These are phyloP conservation scores for Myopa tessellatipennis DNA, from an alignment of 2,888 invertebrate species.

Conservation along the genomic window DNA sequence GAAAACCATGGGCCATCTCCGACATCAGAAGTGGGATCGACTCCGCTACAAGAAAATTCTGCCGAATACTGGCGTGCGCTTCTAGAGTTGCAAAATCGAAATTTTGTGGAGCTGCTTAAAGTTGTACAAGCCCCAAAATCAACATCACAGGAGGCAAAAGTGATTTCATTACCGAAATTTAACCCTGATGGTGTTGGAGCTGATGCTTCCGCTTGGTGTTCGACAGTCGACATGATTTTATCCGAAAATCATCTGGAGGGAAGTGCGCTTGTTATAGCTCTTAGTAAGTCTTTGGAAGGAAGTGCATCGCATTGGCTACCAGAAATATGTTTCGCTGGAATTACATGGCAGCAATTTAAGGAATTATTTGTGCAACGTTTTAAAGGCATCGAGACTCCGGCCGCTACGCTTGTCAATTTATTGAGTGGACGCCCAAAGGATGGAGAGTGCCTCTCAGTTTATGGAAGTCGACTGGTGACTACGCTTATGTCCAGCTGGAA, in stretches of 20 bases:
- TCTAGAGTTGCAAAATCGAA: background rate
- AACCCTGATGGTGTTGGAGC: constrained; percentile 27
- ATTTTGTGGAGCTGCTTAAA: too few relatives aligned
- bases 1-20: too few relatives aligned
- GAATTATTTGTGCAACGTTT: background rate
- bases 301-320: background rate
- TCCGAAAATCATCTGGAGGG: constrained; percentile 39
- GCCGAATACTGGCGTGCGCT: background rate
- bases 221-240: constrained; percentile 40
- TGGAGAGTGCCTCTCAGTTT: too few relatives aligned
- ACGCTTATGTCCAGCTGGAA: too few relatives aligned
- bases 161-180: constrained; percentile 10
- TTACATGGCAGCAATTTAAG: background rate
- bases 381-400: too few relatives aligned
- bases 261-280: constrained; percentile 22
- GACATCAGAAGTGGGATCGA: too few relatives aligned
- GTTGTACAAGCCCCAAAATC: constrained; percentile 24
- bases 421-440: too few relatives aligned
- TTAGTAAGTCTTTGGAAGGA: background rate
- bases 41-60: background rate
- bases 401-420: too few relatives aligned
- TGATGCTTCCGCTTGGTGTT: constrained; percentile 37
- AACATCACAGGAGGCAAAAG: constrained; percentile 13
- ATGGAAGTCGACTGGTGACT: too few relatives aligned
- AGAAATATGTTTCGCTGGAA: background rate